phyloP scores from a whole-genome alignment of 2,113 vertebrate species.

The Chaetura pelagica region DNA sequence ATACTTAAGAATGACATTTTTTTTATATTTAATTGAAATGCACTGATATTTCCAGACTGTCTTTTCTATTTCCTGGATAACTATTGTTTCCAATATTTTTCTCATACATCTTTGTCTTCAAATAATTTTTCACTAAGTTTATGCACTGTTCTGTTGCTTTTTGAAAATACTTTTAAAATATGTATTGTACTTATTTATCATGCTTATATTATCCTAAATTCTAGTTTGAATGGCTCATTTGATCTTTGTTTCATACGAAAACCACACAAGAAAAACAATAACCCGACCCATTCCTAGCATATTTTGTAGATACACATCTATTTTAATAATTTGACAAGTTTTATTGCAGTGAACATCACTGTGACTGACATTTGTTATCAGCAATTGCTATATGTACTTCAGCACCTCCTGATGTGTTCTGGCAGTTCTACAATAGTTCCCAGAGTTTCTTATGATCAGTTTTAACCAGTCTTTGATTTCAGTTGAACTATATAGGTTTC shows the following conservation, averaged over 20 bases:
- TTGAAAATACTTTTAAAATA: not conserved
- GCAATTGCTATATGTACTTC: not conserved
- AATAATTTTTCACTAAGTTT: not conserved
- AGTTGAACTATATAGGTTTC: not conserved
- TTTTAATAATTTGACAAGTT: constrained; percentile 28
- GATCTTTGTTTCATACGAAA: constrained; percentile 12
- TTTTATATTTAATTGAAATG: not conserved
- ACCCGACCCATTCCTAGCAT: not conserved
- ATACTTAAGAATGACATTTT: not conserved
- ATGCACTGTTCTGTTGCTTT: not conserved
- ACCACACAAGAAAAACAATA: too few relatives aligned
- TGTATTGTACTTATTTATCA: not conserved
- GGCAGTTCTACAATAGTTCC: not conserved
- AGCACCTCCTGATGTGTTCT: not conserved
- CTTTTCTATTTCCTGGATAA: not conserved
- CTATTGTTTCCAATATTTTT: not conserved
- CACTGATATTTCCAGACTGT: not conserved
- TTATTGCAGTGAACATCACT: not conserved
- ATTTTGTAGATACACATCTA: not conserved
- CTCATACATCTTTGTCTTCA: not conserved
- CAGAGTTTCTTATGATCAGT: not conserved
- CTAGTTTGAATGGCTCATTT: not conserved
- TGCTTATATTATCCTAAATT: not conserved
- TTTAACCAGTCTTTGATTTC: not conserved
- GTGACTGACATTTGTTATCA: constrained; percentile 52